Evolutionary conservation across 1,140 invertebrate genomes (phyloP).

Genomic region (Saccostrea cuccullata): DNA sequence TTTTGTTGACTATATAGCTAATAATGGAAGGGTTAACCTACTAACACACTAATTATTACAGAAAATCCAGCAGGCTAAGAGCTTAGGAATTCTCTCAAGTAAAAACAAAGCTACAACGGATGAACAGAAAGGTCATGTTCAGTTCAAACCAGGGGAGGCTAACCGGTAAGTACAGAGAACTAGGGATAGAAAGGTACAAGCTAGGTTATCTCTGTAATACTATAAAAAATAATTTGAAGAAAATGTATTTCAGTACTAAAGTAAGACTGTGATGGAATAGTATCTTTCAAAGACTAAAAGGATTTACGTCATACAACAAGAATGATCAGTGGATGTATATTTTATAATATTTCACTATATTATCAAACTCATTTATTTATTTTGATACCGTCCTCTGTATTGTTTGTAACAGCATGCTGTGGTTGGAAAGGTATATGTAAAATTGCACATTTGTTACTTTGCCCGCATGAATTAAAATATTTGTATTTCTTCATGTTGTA

Average conservation of each 20-base stretch:
- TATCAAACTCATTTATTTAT: neutral
- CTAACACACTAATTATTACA: constrained; percentile 35
- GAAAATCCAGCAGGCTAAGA: constrained; percentile 51
- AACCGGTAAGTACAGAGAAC: constrained; percentile 41
- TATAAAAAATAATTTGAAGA: neutral
- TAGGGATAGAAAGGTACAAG: neutral
- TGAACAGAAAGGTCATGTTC: constrained; percentile 1
- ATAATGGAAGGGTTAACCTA: neutral
- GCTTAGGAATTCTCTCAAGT: constrained; percentile 44
- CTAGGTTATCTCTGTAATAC: neutral
- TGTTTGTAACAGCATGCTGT: neutral
- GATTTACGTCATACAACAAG: no score
- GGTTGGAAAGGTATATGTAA: constrained; percentile 13
- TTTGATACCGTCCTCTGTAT: neutral
- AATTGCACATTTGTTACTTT: neutral
- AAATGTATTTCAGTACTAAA: neutral
- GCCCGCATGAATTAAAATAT: neutral
- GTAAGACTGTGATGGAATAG: neutral
- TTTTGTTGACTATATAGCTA: neutral
- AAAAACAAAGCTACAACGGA: neutral
- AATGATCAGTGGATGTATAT: no score
- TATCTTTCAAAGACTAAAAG: no score
- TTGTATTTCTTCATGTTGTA: neutral
- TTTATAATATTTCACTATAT: no score
- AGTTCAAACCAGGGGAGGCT: neutral